Evolutionary conservation across 37 sponge, comb jelly and placozoan genomes (phyloP).

Genomic region (Crambe crambe): DNA sequence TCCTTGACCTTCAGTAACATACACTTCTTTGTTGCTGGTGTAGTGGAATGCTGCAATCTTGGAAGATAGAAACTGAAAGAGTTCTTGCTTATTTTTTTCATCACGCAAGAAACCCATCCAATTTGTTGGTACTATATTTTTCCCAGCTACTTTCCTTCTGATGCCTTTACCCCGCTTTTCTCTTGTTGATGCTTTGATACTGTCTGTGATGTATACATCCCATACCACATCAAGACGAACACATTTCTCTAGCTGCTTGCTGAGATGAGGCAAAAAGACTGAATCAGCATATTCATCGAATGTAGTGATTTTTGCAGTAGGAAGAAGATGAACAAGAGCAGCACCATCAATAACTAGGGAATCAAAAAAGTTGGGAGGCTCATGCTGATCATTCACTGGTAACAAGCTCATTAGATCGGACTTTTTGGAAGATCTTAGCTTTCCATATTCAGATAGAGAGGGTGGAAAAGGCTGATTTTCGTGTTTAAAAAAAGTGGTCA

Average conservation of each 20-base stretch:
- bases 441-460: slow-evolving; percentile 10
- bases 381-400: not conserved
- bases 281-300: slow-evolving; percentile 8
- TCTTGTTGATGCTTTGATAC: not conserved
- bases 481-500: slow-evolving; percentile 21
- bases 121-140: not conserved
- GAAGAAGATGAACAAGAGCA: slow-evolving; percentile 13
- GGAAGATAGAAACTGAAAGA: not conserved
- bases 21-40: not conserved
- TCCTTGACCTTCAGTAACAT: not conserved
- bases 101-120: slow-evolving; percentile 3
- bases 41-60: not conserved
- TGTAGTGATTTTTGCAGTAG: not conserved
- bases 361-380: slow-evolving; percentile 14
- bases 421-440: slow-evolving; percentile 1
- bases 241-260: not conserved
- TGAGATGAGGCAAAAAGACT: slow-evolving; percentile 1
- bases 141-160: not conserved
- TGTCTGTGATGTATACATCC: slow-evolving; percentile 1
- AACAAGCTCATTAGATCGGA: slow-evolving; percentile 21
- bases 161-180: not conserved
- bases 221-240: not conserved
- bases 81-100: not conserved
- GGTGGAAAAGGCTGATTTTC: slow-evolving; percentile 30
- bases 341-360: slow-evolving; percentile 15